phyloP scores from a whole-genome alignment of 1,140 invertebrate genomes.

The Coelopa frigida region DNA sequence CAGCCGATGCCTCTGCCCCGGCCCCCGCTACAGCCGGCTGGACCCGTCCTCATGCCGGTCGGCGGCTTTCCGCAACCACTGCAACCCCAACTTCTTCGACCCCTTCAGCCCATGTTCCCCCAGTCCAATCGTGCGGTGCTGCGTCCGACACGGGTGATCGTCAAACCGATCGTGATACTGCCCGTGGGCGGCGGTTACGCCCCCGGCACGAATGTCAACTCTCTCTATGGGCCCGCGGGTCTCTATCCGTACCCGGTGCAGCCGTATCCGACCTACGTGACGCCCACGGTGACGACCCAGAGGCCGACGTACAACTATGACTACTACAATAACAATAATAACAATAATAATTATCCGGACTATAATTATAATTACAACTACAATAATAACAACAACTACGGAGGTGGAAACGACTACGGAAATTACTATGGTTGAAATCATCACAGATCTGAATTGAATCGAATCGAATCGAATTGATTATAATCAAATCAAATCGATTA shows the following conservation, averaged over 20 bases:
- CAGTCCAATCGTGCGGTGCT: neutral
- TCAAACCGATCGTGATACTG: neutral
- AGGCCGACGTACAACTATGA: neutral
- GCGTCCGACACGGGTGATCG: neutral
- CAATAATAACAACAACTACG: neutral
- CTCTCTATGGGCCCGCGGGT: neutral
- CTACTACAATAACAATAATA: neutral
- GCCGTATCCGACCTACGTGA: neutral
- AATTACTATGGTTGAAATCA: neutral
- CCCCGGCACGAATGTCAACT: neutral
- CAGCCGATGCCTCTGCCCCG: neutral
- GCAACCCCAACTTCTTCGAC: neutral
- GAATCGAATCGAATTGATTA: too few relatives aligned
- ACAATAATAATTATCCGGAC: neutral
- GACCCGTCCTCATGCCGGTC: too few relatives aligned
- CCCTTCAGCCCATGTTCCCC: neutral
- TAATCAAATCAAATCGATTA: too few relatives aligned
- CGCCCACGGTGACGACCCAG: too few relatives aligned
- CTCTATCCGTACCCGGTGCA: neutral
- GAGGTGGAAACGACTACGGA: neutral
- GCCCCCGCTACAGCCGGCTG: neutral
- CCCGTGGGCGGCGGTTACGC: neutral
- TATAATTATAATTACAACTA: neutral
- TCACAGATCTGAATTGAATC: too few relatives aligned
- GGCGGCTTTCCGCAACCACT: too few relatives aligned